Evolutionary conservation across 1,140 invertebrate genomes (phyloP).

Genomic region (Andrena cerasifolii): DNA sequence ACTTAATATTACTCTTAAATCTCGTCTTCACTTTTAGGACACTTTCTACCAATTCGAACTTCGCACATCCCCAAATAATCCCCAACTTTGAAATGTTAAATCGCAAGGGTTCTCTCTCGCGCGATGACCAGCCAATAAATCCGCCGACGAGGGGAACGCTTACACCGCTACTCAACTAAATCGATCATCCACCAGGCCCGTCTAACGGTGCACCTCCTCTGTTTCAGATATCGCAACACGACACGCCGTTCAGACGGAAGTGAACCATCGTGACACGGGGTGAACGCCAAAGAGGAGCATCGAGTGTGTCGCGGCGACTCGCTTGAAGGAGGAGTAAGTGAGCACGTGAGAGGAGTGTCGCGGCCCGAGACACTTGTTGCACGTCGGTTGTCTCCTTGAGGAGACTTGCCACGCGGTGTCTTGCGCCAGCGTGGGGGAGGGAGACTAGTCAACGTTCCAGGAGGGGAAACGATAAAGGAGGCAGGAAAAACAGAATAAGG

Average conservation of each 20-base stretch:
- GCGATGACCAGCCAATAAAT: no score
- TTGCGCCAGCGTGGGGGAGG: not conserved
- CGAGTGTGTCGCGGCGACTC: constrained; percentile 31
- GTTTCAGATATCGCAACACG: constrained; percentile 24
- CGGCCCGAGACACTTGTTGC: constrained; percentile 64
- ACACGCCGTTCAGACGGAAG: not conserved
- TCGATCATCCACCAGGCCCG: not conserved
- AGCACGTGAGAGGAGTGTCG: constrained; percentile 58
- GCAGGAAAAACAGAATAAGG: no score
- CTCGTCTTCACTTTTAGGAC: no score
- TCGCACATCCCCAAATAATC: no score
- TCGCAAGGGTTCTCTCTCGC: no score
- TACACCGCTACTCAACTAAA: not conserved
- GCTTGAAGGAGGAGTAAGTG: constrained; percentile 40
- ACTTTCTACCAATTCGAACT: no score
- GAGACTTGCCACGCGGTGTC: constrained; percentile 21
- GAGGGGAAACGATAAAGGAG: not conserved
- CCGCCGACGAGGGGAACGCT: no score
- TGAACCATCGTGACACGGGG: not conserved
- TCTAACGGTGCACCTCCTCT: not conserved
- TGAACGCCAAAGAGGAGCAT: constrained; percentile 22
- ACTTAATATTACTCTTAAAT: no score
- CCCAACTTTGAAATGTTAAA: no score
- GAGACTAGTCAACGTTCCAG: constrained; percentile 9
- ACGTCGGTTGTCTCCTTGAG: constrained; percentile 47